Percentiles rank a stretch among this genome's conserved stretches.
Evolutionary conservation across 2,888 invertebrate species (phyloP).

Genomic region (Drosophila koepferae): DNA sequence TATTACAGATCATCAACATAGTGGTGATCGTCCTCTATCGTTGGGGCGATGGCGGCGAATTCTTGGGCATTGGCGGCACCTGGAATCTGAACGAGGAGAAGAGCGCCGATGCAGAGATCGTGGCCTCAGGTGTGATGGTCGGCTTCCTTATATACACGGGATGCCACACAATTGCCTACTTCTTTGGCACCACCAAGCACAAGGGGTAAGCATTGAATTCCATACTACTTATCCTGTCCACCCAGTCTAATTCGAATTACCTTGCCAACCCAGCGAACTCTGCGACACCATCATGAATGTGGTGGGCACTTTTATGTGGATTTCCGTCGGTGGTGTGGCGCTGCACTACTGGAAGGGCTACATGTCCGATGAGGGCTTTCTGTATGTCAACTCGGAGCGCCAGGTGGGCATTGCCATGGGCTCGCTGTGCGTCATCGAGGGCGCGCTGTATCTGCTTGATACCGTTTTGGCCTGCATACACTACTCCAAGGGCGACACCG

Average conservation of each 20-base stretch:
- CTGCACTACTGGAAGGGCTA: constrained; percentile 96
- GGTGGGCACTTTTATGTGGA: constrained; percentile 93
- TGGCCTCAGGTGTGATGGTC: constrained; percentile 94
- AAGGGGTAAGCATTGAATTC: constrained; percentile 87
- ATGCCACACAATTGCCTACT: constrained; percentile 90
- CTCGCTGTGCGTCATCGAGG: constrained; percentile 91
- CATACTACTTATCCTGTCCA: too few species aligned
- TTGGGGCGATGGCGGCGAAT: constrained; percentile 92
- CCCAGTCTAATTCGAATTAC: background rate
- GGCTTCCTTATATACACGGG: constrained; percentile 94
- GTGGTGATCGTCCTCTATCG: constrained; percentile 92
- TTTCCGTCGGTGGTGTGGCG: constrained; percentile 94
- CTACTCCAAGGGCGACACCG: constrained; percentile 88
- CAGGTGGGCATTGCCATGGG: constrained; percentile 94
- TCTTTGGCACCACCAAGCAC: constrained; percentile 92
- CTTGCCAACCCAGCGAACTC: constrained; percentile 87
- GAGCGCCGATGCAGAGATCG: constrained; percentile 94
- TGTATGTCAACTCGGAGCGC: constrained; percentile 90
- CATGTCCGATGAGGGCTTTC: constrained; percentile 91
- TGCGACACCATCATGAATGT: constrained; percentile 95
- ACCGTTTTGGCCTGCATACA: constrained; percentile 91
- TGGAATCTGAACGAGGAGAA: constrained; percentile 96
- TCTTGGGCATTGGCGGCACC: constrained; percentile 94
- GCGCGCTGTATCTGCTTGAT: constrained; percentile 92
- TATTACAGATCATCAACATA: constrained; percentile 90